Conservation (phyloP, 2,797 vertebrate species). For the Tapirus indicus region DNA sequence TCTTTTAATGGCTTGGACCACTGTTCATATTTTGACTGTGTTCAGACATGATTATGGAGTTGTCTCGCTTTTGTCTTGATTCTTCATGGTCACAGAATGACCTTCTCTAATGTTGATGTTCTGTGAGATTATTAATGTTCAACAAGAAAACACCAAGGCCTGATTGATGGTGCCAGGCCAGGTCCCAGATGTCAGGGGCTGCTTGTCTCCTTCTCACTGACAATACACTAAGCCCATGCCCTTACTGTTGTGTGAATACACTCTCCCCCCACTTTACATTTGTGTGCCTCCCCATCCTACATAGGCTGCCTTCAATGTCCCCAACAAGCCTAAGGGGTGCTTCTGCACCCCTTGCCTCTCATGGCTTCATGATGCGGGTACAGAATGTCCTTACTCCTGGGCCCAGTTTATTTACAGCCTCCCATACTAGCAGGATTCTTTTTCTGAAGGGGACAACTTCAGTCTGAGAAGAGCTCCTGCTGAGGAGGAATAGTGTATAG, state of each 20-base stretch:
- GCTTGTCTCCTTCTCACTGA: conserved; percentile 36
- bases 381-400: conserved; percentile 6
- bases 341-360: not conserved
- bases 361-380: conserved; percentile 11
- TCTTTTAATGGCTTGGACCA: conserved; percentile 3
- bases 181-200: not conserved
- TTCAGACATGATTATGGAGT: conserved; percentile 19
- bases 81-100: not conserved
- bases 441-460: not conserved
- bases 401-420: not conserved
- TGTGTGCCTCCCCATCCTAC: not conserved
- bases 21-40: conserved; percentile 36
- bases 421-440: not conserved
- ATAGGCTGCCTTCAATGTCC: not conserved
- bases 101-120: conserved; percentile 31
- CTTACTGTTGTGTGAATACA: not conserved
- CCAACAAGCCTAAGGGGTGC: not conserved
- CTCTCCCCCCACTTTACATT: not conserved
- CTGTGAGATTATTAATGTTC: not conserved
- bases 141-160: conserved; percentile 21
- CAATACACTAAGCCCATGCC: not conserved
- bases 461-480: not conserved
- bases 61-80: conserved; percentile 20
- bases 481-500: not conserved
- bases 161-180: not conserved